Evolutionary conservation across 2,113 vertebrate species (phyloP), one percentile per base, ranked within the genome.

Genomic region (Zeus faber): DNA sequence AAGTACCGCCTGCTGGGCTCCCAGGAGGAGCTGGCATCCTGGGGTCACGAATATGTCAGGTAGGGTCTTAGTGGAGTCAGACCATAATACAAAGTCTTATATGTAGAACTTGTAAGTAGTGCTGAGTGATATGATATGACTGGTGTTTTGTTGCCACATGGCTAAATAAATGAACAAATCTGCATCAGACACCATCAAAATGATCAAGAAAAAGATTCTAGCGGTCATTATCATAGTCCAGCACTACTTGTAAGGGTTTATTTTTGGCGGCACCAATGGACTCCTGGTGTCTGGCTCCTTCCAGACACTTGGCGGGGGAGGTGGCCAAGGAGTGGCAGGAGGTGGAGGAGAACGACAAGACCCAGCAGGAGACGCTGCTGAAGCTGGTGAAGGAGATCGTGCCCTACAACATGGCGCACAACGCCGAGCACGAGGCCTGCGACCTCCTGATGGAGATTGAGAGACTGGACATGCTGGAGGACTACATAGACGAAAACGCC

Each of bases 401-500:
- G 5, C 96, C 97, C 4, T 99, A 99, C 71, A 98, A 99, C 83
- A 98, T 98, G 97, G 95, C 91, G 4, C 96, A 98, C 84, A 99
- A 99, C 0, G 96, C 96, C 0, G 97, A 99, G 77, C 95, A 98
- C 0, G 96, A 99, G 77, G 97, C 97, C 10, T 98, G 97, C 2
- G 97, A 99, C 78, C 85, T 99, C 58, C 92, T 99, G 16, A 99
- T 99, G 97, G 97, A 99, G 77, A 95, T 99, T 0, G 97, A 99
- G 68, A 92, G 93, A 69, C 91, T 99, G 50, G 93, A 98, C 65
- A 98, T 98, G 96, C 84, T 98, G 65, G 94, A 98, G 77, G 86
- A 92, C 56, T 95, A 98, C 80, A 98, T 99, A 0, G 97, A 99
- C 26, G 95, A 98, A 58, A 98, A 95, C 0, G 96, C 97, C 6